phyloP scores from a whole-genome alignment of 1,140 invertebrate species.

The Sinella curviseta region DNA sequence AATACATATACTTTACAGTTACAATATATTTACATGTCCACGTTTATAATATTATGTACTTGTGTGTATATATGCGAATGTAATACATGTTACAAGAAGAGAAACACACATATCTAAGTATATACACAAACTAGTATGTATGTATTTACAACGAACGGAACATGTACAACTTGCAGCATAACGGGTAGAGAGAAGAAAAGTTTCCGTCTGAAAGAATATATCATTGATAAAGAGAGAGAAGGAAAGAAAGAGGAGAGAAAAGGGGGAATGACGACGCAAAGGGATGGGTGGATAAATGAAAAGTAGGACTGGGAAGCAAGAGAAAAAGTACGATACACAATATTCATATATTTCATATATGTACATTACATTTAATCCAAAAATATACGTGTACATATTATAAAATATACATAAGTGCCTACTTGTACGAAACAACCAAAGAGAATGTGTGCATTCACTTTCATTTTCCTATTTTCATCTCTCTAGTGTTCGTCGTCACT shows the following conservation, averaged over 20 bases:
- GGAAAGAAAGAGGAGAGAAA: background rate
- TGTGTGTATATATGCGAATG: background rate
- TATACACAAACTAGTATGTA: too few species aligned
- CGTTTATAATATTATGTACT: background rate
- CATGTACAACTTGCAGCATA: background rate
- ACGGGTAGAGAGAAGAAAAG: background rate
- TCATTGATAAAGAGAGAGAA: background rate
- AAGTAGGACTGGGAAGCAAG: background rate
- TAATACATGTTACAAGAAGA: background rate
- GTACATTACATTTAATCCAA: too few species aligned
- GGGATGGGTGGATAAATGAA: constrained; percentile 9
- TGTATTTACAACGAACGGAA: background rate
- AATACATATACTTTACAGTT: too few species aligned
- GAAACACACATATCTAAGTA: background rate
- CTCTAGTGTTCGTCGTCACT: background rate
- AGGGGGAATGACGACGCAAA: background rate
- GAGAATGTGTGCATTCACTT: background rate
- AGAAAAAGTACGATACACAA: background rate
- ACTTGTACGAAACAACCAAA: too few species aligned
- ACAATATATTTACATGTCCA: background rate
- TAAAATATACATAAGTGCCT: too few species aligned
- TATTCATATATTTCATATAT: background rate
- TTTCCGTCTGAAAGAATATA: background rate
- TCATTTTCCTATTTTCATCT: background rate
- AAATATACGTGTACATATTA: too few species aligned